These are phyloP conservation scores for Dendrocincla tyrannina DNA, from an alignment of 2,797 vertebrate genomes.

Conservation along the genomic window DNA sequence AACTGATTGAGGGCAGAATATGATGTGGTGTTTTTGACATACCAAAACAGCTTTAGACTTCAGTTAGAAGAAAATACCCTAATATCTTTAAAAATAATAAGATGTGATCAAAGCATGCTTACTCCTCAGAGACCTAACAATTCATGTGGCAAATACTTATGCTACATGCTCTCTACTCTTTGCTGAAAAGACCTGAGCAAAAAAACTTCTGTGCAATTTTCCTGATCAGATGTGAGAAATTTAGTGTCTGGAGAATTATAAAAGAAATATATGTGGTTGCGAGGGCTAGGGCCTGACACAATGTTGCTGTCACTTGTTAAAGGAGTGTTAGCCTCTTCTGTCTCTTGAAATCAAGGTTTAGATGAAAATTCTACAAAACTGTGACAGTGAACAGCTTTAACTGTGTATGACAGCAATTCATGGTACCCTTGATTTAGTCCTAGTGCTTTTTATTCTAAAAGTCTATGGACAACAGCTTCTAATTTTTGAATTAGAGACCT, in stretches of 20 bases:
- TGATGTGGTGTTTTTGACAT: constrained; percentile 11
- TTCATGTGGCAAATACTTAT: constrained; percentile 15
- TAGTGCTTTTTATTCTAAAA: neutral
- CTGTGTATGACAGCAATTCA: neutral
- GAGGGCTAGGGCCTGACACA: neutral
- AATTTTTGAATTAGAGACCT: neutral
- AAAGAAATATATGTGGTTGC: neutral
- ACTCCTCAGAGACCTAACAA: constrained; percentile 3
- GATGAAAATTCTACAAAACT: neutral
- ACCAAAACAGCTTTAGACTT: constrained; percentile 9
- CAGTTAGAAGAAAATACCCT: neutral
- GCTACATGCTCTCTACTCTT: neutral
- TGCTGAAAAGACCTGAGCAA: neutral
- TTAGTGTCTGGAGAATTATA: neutral
- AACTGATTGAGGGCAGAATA: neutral
- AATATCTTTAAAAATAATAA: neutral
- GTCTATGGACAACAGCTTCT: neutral
- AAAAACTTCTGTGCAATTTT: neutral
- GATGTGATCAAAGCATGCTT: constrained; percentile 38
- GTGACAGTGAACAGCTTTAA: neutral
- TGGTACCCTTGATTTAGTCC: neutral
- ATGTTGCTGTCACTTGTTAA: neutral
- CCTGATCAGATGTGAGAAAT: neutral
- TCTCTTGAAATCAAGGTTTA: neutral
- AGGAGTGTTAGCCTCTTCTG: neutral